These are phyloP conservation scores for Macaca mulatta DNA, from an alignment of 2,113 vertebrate genomes.

Conservation along the genomic window DNA sequence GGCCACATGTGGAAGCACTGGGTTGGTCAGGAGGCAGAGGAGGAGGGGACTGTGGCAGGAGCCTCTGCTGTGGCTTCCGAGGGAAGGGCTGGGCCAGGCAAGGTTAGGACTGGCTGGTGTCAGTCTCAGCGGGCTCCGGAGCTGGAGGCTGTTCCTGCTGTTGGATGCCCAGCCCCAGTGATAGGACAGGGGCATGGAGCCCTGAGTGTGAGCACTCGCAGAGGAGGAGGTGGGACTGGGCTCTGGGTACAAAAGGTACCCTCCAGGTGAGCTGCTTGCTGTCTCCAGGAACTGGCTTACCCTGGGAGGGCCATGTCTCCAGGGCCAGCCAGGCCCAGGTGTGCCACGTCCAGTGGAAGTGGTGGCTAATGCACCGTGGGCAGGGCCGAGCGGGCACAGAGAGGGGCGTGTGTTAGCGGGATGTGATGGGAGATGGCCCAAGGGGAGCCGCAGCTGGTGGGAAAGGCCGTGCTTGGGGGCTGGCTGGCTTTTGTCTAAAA, in stretches of 20 bases:
- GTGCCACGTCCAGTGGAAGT: too few species aligned
- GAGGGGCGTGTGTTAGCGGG: not conserved
- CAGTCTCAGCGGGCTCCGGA: rapidly evolving
- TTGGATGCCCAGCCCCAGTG: too few species aligned
- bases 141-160: too few species aligned
- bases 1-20: not conserved
- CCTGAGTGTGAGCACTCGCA: rapidly evolving
- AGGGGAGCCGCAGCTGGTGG: not conserved
- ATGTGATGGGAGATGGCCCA: rapidly evolving
- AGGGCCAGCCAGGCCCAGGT: not conserved
- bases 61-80: rapidly evolving
- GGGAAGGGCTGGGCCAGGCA: rapidly evolving
- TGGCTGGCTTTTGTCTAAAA: too few species aligned
- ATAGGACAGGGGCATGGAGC: too few species aligned
- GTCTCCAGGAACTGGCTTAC: not conserved
- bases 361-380: rapidly evolving
- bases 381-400: rapidly evolving
- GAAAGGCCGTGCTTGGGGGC: not conserved
- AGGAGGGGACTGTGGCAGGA: not conserved
- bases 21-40: not conserved
- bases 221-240: not conserved
- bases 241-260: not conserved
- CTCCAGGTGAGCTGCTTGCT: not conserved
- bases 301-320: rapidly evolving
- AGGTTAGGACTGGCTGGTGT: too few species aligned